Conservation (phyloP, 2,797 vertebrate species). For the Sebastes jordani region DNA sequence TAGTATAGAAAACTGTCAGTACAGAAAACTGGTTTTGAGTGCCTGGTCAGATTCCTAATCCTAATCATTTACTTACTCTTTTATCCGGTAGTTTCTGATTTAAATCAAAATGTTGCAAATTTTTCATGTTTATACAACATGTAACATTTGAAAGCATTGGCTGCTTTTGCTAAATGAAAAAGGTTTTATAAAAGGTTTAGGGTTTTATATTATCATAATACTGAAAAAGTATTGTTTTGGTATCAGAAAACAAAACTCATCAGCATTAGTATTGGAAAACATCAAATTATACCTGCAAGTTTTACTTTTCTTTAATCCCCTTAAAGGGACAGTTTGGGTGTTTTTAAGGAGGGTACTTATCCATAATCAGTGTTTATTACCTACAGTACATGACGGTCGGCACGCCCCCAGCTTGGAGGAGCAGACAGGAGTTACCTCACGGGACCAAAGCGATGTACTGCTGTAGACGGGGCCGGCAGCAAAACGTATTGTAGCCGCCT, state of each 20-base stretch:
- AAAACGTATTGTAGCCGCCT: rapidly evolving
- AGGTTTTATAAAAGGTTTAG: not conserved
- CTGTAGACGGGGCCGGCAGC: too few relatives aligned
- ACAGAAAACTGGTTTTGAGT: not conserved
- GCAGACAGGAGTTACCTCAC: too few relatives aligned
- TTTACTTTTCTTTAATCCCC: not conserved
- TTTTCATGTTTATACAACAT: not conserved
- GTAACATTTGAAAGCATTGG: not conserved
- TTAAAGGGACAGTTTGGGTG: not conserved
- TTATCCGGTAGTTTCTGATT: not conserved
- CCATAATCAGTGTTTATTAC: too few relatives aligned
- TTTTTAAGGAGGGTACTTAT: too few relatives aligned
- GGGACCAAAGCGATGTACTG: too few relatives aligned
- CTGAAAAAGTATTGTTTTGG: not conserved
- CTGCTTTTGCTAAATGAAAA: not conserved
- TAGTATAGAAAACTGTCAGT: not conserved
- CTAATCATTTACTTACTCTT: not conserved
- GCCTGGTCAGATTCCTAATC: not conserved
- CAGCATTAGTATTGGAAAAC: not conserved
- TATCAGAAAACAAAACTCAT: not conserved
- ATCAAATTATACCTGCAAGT: not conserved
- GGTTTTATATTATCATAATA: not conserved
- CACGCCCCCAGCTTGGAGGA: too few relatives aligned
- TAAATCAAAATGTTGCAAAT: not conserved
- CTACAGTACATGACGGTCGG: too few relatives aligned